Conservation (phyloP, 2,797 vertebrate species). For the Hypotaenidia philippensis region DNA sequence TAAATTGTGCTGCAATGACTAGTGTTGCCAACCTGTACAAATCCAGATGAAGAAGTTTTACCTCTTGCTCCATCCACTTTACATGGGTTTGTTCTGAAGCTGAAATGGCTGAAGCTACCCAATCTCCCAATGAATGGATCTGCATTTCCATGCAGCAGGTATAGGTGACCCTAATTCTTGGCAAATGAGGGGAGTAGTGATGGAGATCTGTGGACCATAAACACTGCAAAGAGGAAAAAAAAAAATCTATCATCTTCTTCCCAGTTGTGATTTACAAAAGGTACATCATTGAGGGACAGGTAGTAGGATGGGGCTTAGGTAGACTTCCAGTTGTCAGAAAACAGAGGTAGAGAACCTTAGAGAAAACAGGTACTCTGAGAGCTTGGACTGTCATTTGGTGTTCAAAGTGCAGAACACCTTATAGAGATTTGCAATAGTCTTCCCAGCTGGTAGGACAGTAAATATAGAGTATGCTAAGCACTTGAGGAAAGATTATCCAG, state of each 20-base stretch:
- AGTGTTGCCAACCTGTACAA: not conserved
- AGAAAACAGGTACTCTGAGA: not conserved
- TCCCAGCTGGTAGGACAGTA: not conserved
- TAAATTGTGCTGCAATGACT: not conserved
- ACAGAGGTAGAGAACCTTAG: not conserved
- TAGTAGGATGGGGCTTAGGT: not conserved
- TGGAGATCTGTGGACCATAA: not conserved
- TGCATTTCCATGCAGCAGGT: not conserved
- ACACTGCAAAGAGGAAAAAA: not conserved
- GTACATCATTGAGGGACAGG: not conserved
- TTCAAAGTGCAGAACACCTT: not conserved
- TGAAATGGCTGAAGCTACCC: not conserved
- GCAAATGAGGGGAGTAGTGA: not conserved
- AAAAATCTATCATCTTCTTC: not conserved
- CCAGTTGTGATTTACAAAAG: not conserved
- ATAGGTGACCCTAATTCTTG: not conserved
- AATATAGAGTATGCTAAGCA: fast-evolving
- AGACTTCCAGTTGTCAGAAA: not conserved
- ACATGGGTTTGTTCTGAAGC: not conserved
- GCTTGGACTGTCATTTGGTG: not conserved
- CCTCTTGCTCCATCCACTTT: not conserved
- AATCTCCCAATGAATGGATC: not conserved
- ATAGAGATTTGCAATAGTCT: not conserved
- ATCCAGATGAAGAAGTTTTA: not conserved
- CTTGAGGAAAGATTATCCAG: not conserved